Base-by-base conservation (phyloP, 2,113 vertebrate genomes). In the Coptodon bakossiorum region DNA sequence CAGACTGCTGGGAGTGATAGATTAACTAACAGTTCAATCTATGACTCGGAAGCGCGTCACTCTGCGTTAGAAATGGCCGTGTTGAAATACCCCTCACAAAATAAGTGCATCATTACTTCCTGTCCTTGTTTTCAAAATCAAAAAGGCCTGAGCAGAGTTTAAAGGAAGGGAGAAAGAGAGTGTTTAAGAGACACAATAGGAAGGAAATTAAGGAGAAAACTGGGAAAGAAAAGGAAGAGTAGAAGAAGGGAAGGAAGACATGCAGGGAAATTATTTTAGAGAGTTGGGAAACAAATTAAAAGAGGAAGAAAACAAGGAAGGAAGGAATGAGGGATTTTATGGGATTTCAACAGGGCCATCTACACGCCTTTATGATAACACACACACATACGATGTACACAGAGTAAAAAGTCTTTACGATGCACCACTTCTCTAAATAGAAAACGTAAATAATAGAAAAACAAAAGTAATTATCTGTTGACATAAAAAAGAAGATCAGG, bases 291-390 rank as follows among this genome's bases (percentile, higher is more conserved):
- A 76, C 45, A 78, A 73, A n/a, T 7, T 34, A 10, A 34, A 61
- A 54, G 1, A 66, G 5, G 8, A 29, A 6, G 0, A 81, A 63
- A 53, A 22, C 7, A 34, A 53, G 3, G 31, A 76, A 45, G 57
- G 57, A 48, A 73, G 16, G 16, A 86, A 85, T 73, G 17, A 89
- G 4, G 80, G 59, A 85, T 80, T 81, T 66, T 54, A 85, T 90
- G 83, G 80, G 29, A 82, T 91, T 91, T 7, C 90, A 93, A 92
- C 89, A 88, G 89, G 89, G 88, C 85, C 88, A 85, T 88, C 82
- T 53, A 63, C 24, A 84, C 36, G 83, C 24, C 34, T 54, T 40
- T 87, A 81, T 76, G 57, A 63, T 57, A n/a, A 89, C 40, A 71
- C 3, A 86, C 61, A 66, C 68, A 81, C 29, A 66, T 5, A 84